These are phyloP conservation scores for Ophiothrix spiculata DNA, from an alignment of 35 echinoderm and acorn worm species.

Conservation along the genomic window DNA sequence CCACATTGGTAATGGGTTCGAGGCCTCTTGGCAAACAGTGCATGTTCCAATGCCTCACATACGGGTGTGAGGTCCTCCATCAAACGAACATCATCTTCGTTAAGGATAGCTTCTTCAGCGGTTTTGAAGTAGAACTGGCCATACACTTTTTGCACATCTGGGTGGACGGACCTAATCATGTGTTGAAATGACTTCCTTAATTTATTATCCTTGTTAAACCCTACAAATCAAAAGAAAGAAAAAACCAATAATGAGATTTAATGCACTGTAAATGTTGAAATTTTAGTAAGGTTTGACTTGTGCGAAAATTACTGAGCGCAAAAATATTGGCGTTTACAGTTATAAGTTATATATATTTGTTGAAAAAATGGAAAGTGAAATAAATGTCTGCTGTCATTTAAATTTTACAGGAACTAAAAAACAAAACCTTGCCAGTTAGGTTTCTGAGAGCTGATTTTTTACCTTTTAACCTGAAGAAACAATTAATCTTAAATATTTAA, in stretches of 20 bases:
- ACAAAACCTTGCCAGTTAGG: no score
- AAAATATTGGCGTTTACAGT: no score
- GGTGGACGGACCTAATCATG: constrained; percentile 16
- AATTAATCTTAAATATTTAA: no score
- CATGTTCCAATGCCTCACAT: constrained; percentile 39
- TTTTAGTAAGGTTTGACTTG: no score
- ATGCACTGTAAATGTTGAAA: no score
- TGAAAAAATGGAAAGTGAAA: no score
- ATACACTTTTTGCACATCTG: constrained; percentile 34
- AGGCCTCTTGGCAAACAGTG: constrained; percentile 60
- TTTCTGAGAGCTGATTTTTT: no score
- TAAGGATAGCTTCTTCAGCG: constrained; percentile 31
- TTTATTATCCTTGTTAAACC: constrained; percentile 13
- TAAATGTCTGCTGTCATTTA: no score
- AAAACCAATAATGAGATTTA: background rate
- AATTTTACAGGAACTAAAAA: no score
- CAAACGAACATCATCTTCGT: constrained; percentile 32
- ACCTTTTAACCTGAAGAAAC: no score
- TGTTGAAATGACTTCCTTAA: constrained; percentile 38
- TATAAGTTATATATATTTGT: no score
- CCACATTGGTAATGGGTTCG: constrained; percentile 55
- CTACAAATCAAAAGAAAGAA: background rate
- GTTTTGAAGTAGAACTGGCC: constrained; percentile 57
- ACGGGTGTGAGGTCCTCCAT: constrained; percentile 46
- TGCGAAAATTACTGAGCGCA: no score